phyloP scores from a whole-genome alignment of 2,797 vertebrate genomes.

The Oryzias sinensis region DNA sequence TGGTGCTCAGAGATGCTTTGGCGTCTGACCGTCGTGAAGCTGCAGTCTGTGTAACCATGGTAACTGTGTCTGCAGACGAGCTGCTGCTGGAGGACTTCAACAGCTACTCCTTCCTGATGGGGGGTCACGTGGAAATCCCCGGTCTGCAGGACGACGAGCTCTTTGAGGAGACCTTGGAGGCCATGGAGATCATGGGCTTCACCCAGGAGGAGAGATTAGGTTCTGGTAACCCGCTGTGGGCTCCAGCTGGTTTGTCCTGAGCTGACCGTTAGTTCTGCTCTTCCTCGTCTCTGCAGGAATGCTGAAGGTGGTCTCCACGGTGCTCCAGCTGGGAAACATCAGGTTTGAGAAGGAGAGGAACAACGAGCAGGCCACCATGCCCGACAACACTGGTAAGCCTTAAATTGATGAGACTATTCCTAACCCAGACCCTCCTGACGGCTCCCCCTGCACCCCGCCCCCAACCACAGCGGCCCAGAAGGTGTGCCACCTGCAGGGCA shows the following conservation, averaged over 20 bases:
- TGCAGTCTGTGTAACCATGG: not conserved
- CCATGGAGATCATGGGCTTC: constrained; percentile 96
- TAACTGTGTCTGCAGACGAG: constrained; percentile 78
- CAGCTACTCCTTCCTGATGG: constrained; percentile 87
- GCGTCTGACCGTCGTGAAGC: too few species aligned
- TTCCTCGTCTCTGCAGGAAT: constrained; percentile 75
- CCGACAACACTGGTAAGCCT: constrained; percentile 88
- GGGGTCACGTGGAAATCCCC: constrained; percentile 88
- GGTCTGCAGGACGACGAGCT: constrained; percentile 89
- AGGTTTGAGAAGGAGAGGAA: constrained; percentile 97
- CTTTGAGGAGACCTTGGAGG: constrained; percentile 91
- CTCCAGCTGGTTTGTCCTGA: not conserved
- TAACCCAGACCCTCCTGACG: not conserved
- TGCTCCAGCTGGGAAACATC: constrained; percentile 93
- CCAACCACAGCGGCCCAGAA: constrained; percentile 88
- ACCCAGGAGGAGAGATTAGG: constrained; percentile 86
- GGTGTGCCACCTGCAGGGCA: constrained; percentile 92
- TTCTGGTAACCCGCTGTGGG: constrained; percentile 38
- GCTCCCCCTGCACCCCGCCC: not conserved
- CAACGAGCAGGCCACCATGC: constrained; percentile 95
- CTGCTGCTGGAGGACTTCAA: constrained; percentile 88
- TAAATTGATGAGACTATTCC: not conserved
- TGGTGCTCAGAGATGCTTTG: too few species aligned
- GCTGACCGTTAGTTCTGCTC: too few species aligned
- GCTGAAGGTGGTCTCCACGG: constrained; percentile 90